These are phyloP conservation scores for Gobionotothen gibberifrons DNA, from an alignment of 2,797 vertebrate genomes.

Conservation along the genomic window DNA sequence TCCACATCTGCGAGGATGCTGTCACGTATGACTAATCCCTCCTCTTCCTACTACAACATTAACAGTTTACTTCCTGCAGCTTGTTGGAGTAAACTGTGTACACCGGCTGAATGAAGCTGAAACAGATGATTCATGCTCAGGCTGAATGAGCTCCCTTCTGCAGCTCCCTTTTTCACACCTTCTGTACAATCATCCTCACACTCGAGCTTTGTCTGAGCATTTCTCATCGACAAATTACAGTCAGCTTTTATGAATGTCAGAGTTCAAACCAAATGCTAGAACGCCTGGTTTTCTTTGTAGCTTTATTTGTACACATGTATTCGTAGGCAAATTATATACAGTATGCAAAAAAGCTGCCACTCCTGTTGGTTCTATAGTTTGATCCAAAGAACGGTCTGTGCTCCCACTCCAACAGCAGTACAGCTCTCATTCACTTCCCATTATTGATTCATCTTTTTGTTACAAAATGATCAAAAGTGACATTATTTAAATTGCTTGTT, in stretches of 20 bases:
- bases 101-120: background rate
- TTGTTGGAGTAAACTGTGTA: constrained; percentile 60
- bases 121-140: background rate
- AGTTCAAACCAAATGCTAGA: background rate
- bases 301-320: background rate
- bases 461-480: background rate
- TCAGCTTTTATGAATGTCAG: background rate
- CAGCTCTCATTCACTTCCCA: background rate
- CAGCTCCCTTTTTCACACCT: background rate
- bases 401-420: background rate
- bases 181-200: background rate
- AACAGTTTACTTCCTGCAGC: constrained; percentile 62
- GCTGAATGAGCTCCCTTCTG: background rate
- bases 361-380: constrained; percentile 12
- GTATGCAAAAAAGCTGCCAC: constrained; percentile 27
- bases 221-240: background rate
- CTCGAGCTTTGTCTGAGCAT: background rate
- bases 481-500: background rate
- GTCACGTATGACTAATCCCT: constrained; percentile 18
- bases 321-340: background rate
- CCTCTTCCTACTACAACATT: background rate
- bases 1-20: background rate
- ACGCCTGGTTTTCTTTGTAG: too few relatives aligned
- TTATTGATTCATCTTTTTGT: background rate
- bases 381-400: background rate